Percentiles rank a stretch among this genome's conserved stretches.
These are phyloP conservation scores for Aurelia aurita complex sp. Pacific DNA, from an alignment of 30 jellyfish, hydroid and myxozoan species.

Conservation along the genomic window DNA sequence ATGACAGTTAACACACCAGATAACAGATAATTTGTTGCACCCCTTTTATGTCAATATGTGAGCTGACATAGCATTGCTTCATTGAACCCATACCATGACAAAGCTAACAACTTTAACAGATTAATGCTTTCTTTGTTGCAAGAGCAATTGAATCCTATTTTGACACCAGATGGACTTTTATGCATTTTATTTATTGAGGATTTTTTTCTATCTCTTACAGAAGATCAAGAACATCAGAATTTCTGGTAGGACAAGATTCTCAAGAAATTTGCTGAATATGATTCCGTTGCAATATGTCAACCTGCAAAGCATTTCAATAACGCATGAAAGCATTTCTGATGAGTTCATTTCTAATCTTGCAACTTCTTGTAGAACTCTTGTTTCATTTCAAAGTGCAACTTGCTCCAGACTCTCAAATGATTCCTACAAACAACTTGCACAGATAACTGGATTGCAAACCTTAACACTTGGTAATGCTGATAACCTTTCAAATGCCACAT, in stretches of 20 bases:
- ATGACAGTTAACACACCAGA: no score
- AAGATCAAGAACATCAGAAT: conserved; percentile 41
- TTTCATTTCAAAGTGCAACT: conserved; percentile 34
- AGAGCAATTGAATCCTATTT: no score
- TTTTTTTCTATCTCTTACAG: conserved; percentile 1
- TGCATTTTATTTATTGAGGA: no score
- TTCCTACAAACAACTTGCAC: conserved; percentile 15
- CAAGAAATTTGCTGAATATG: conserved; percentile 23
- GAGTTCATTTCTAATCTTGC: conserved; percentile 32
- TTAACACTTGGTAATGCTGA: conserved; percentile 69
- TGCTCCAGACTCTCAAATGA: conserved; percentile 27
- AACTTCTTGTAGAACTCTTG: conserved; percentile 17
- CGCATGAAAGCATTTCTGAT: conserved; percentile 40
- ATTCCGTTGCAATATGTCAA: conserved; percentile 46
- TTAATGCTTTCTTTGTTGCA: no score
- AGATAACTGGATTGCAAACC: background rate
- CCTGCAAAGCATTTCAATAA: conserved; percentile 29
- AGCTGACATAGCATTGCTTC: no score
- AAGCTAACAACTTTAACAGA: no score
- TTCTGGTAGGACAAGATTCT: conserved; percentile 52
- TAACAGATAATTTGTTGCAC: no score
- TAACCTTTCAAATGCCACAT: conserved; percentile 23
- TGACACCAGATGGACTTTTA: no score
- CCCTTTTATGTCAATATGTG: no score
- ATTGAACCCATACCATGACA: no score